phyloP scores from a whole-genome alignment of 2,113 vertebrate genomes.

The Brachirus orientalis region DNA sequence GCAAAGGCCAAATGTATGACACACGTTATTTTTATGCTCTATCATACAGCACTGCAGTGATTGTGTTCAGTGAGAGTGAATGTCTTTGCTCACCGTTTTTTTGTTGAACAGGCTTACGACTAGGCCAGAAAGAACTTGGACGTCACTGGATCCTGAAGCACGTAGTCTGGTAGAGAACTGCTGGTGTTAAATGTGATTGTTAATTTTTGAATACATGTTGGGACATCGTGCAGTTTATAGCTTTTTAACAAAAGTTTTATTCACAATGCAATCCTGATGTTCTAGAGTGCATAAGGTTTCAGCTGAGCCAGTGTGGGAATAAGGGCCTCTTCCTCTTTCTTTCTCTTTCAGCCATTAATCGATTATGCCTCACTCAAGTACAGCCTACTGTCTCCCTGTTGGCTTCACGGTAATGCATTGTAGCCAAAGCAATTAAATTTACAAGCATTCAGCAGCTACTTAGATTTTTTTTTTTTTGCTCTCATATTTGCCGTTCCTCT shows the following conservation, averaged over 20 bases:
- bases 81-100: no score
- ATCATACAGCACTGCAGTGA: no score
- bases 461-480: background rate
- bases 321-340: conserved; percentile 9
- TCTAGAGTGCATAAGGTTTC: conserved; percentile 5
- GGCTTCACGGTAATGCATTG: conserved; percentile 48
- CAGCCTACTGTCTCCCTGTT: conserved; percentile 34
- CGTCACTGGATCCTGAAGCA: no score
- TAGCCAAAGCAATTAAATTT: conserved; percentile 61
- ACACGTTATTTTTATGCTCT: no score
- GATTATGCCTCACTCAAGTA: conserved; percentile 32
- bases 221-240: background rate
- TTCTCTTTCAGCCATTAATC: conserved; percentile 48
- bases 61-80: no score
- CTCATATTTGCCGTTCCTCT: conserved; percentile 4
- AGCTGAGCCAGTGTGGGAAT: conserved; percentile 41
- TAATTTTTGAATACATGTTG: background rate
- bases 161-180: background rate
- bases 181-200: background rate
- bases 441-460: conserved; percentile 59
- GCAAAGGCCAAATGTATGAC: no score
- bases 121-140: no score
- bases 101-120: no score
- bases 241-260: background rate
- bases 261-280: background rate